phyloP scores from a whole-genome alignment of 2,888 invertebrate genomes.

The Caenorhabditis virilis region DNA sequence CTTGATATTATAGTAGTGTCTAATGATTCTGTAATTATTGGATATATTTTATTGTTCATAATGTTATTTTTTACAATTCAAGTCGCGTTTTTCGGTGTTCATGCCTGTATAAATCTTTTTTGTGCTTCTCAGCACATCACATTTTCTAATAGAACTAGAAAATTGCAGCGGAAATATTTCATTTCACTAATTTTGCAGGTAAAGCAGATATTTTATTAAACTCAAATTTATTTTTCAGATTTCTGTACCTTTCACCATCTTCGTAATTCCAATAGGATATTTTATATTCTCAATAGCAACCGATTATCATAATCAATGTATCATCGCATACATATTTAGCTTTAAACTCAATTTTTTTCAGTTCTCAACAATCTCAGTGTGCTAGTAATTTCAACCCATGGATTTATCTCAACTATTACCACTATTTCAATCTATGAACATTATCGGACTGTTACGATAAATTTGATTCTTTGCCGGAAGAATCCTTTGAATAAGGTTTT shows the following conservation, averaged over 20 bases:
- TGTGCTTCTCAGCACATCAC: background rate
- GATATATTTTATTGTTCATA: background rate
- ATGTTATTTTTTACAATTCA: background rate
- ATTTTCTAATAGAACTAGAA: background rate
- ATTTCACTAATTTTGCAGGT: background rate
- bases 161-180: background rate
- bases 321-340: background rate
- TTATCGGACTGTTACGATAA: too few relatives aligned
- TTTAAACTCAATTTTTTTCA: too few relatives aligned
- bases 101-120: background rate
- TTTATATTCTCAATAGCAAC: background rate
- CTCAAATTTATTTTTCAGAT: background rate
- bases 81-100: background rate
- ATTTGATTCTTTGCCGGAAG: too few relatives aligned
- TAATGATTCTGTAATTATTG: too few relatives aligned
- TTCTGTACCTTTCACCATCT: background rate
- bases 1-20: too few relatives aligned
- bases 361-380: too few relatives aligned
- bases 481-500: too few relatives aligned
- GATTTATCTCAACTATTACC: too few relatives aligned
- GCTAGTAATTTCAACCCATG: too few relatives aligned
- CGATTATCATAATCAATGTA: background rate
- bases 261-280: background rate
- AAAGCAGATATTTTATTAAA: background rate
- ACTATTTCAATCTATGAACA: too few relatives aligned